phyloP scores from a whole-genome alignment of 2,113 vertebrate genomes.

The Tragelaphus buxtoni region DNA sequence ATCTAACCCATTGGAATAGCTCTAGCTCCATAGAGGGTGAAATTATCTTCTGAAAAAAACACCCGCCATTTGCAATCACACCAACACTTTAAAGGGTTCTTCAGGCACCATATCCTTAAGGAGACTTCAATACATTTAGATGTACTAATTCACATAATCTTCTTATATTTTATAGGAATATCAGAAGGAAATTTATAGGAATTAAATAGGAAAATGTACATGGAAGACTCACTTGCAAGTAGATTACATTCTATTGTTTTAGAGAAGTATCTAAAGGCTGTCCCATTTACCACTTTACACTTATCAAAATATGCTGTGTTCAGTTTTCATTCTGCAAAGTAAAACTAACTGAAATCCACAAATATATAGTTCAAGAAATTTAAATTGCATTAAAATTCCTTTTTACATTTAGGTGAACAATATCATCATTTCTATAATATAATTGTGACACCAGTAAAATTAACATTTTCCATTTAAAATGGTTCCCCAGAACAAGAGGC shows the following conservation, averaged over 20 bases:
- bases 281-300: neutral
- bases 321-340: neutral
- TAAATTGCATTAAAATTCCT: slow-evolving; percentile 47
- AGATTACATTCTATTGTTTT: neutral
- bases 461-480: slow-evolving; percentile 45
- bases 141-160: neutral
- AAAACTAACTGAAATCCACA: slow-evolving; percentile 20
- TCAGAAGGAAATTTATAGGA: neutral
- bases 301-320: neutral
- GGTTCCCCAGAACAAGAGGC: neutral
- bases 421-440: neutral
- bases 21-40: neutral
- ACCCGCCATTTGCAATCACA: neutral
- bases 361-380: neutral
- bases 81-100: neutral
- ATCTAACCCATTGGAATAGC: neutral
- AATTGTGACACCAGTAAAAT: slow-evolving; percentile 35
- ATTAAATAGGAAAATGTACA: neutral
- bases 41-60: neutral
- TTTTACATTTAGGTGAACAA: neutral
- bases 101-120: neutral
- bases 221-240: neutral
- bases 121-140: neutral
- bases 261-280: neutral
- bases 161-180: neutral